A percentile compares a stretch with the other conserved stretches of the same genome.
Conservation (phyloP, 2,797 vertebrate genomes). For the Hydrophis major region DNA sequence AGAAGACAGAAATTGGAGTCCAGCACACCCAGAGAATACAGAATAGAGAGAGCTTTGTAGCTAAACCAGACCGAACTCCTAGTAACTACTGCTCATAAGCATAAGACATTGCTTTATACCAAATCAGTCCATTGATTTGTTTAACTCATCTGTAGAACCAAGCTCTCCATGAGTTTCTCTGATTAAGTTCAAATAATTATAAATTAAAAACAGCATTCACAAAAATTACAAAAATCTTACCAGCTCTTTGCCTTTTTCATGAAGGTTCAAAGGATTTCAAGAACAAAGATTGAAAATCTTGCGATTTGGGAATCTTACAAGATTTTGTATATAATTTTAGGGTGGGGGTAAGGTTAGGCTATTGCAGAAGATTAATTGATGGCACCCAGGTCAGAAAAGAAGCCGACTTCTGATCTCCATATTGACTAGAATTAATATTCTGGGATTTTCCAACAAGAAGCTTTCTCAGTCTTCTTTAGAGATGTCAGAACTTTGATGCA, state of each 20-base stretch:
- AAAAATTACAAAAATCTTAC: not conserved
- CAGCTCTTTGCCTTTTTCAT: not conserved
- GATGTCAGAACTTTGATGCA: not conserved
- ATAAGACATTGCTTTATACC: not conserved
- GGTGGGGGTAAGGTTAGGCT: not conserved
- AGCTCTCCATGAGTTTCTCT: not conserved
- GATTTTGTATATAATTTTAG: not conserved
- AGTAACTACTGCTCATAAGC: not conserved
- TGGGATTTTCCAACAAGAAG: not conserved
- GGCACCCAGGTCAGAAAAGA: not conserved
- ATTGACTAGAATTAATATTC: not conserved
- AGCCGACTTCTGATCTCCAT: not conserved
- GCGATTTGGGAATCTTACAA: not conserved
- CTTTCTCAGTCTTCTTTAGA: not conserved
- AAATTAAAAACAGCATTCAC: not conserved
- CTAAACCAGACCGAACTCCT: not conserved
- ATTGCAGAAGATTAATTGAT: not conserved
- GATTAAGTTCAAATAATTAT: not conserved
- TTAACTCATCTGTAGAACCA: not conserved
- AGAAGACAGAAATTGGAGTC: not conserved
- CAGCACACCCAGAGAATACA: not conserved
- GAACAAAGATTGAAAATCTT: not conserved
- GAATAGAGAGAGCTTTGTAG: not conserved
- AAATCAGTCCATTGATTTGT: not conserved
- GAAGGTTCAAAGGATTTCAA: not conserved